Evolutionary conservation across 2,888 invertebrate genomes (phyloP), one percentile per base, ranked within the genome.

Genomic region (Fragum whitleyi): DNA sequence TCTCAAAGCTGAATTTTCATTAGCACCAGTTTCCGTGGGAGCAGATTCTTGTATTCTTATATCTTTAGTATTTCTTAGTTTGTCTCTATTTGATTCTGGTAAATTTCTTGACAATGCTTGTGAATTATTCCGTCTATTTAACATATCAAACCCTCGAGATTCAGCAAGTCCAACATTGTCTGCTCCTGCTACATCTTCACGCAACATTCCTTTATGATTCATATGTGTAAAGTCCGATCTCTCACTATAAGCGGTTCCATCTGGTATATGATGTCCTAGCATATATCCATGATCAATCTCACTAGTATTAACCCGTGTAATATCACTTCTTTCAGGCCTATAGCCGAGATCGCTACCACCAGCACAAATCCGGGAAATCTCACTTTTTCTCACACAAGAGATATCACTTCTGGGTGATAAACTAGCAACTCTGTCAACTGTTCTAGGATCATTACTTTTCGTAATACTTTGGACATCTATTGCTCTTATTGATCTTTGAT

Each of bases 231-330:
- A 83, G 59, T 88, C 87, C 0, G 89, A 86, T 14, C 79, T 74
- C 28, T 85, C 78, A 71, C 88, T 89, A 74, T 89, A 89, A 29
- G 88, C 89, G 11, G 87, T 90, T 19, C 90, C 89, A 81, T 90
- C 89, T 0, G 90, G 89, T 9, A 89, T 85, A 59, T 90, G 90
- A 73, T 90, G 89, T 7, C 86, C 89, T 0, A 85, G 86, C 74
- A 85, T 76, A 51, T 79, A 83, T 1, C 87, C 88, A 65, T 83
- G 83, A 59, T 83, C 83, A 39, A 59, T 74, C 29, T 32, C 75
- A 70, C 75, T 76, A 23, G 42, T 55, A 23, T 75, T 77, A 26
- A 79, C 29, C 9, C 76, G 70, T 16, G 75, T 70, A 47, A 47
- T 57, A 28, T 81, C 81, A 26, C 36, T 23, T 39, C 14, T 39